A percentile compares a stretch with the other conserved stretches of the same genome.
phyloP scores from a whole-genome alignment of 2,797 vertebrate genomes.

The Pelobates cultripes region DNA sequence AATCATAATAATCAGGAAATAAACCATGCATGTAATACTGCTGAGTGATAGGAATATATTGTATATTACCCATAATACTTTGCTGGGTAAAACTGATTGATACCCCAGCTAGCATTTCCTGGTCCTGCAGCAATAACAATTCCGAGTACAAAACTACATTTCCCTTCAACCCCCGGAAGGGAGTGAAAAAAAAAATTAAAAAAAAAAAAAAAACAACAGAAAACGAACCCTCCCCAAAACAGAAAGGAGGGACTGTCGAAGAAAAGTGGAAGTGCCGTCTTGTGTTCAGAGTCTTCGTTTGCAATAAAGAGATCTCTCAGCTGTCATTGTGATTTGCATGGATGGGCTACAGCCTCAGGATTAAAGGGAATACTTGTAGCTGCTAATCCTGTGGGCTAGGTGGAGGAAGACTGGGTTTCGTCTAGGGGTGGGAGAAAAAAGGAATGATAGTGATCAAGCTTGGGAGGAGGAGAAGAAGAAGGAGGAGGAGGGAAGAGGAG shows the following conservation, averaged over 20 bases:
- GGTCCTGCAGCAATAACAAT: background rate
- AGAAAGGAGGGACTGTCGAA: background rate
- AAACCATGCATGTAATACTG: no score
- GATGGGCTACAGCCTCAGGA: background rate
- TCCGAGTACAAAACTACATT: background rate
- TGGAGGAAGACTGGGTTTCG: background rate
- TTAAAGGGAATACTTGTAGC: background rate
- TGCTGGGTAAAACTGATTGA: background rate
- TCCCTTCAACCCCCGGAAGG: background rate
- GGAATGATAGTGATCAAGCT: slow-evolving; percentile 4
- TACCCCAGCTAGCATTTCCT: background rate
- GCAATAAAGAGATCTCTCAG: no score
- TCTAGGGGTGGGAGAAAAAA: slow-evolving; percentile 6
- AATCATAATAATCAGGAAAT: no score
- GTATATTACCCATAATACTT: background rate
- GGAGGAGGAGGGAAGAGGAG: slow-evolving; percentile 9
- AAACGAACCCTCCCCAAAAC: background rate
- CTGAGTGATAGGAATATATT: no score
- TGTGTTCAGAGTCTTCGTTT: background rate
- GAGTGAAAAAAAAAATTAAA: background rate
- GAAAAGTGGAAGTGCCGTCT: background rate
- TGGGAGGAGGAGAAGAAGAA: no score
- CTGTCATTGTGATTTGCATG: background rate
- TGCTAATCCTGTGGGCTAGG: no score
- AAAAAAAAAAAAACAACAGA: background rate